Base-by-base conservation (phyloP, 2,797 vertebrate genomes). In the Scomberomorus guttatus region DNA sequence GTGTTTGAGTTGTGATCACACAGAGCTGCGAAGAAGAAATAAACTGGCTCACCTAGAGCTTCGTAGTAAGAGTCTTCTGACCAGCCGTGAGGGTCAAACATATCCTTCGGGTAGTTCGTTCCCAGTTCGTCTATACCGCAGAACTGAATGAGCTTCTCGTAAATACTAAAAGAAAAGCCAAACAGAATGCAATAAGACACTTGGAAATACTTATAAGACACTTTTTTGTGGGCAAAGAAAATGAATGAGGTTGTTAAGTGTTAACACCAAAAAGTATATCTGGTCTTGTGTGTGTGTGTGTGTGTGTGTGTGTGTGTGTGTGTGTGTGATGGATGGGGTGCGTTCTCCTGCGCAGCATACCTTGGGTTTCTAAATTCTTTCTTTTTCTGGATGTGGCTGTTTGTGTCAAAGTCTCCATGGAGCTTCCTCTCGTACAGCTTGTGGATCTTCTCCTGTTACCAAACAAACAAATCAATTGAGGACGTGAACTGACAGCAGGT, bases 11-110 rank as follows among this genome's bases (percentile, higher is more conserved):
- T 46, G n/a, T 9, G 1, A 11, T 39, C 5, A 60, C 5, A 65
- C n/a, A 51, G n/a, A 54, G 13, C 1, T 6, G 9, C 0, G n/a
- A 17, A 12, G 5, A 6, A 27, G 20, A 3, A 8, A 20, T 10
- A 0, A 27, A 34, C 0, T 3, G 8, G 7, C 83, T 81, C 89
- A 98, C 97, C 97, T 65, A 99, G 91, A 6, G 96, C 92, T 85
- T 99, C 98, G 5, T 99, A 99, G 88, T 99, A 99, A 0, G 98
- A 99, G 86, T 99, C 98, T 64, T 99, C 98, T 72, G 98, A 96
- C 98, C 98, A 99, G 83, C 97, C 97, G 44, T 99, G 98, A 61
- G 98, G 97, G 90, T 99, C 97, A 82, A 99, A 99, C 98, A 99
- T 99, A 39, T 99, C 98, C 94, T 99, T 99, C 5, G 98, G 98